Conservation (phyloP, 2,113 vertebrate genomes). For the Psammodynastes pulverulentus region DNA sequence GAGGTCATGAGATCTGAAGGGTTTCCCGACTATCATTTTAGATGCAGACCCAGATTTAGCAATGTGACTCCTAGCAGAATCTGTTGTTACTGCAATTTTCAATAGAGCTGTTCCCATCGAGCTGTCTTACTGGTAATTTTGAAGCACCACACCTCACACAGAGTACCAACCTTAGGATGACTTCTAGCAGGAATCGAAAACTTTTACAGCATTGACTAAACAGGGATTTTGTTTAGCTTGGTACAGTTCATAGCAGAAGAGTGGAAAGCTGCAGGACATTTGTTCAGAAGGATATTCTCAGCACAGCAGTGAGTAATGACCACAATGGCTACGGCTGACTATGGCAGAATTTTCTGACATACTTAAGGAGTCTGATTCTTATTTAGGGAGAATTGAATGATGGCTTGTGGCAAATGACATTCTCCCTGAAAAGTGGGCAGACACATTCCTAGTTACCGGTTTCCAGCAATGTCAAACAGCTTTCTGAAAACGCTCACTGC, state of each 20-base stretch:
- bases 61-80: neutral
- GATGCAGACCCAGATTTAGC: neutral
- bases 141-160: neutral
- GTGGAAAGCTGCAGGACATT: neutral
- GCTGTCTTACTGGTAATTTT: neutral
- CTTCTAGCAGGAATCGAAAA: neutral
- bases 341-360: neutral
- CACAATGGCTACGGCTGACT: neutral
- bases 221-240: neutral
- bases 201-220: neutral
- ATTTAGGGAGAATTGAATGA: neutral
- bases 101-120: neutral
- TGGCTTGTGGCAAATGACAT: neutral
- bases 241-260: neutral
- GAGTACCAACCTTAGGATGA: neutral
- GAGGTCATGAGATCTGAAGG: neutral
- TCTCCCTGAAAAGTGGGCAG: neutral
- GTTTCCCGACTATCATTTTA: neutral
- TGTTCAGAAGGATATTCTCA: neutral
- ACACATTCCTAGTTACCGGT: neutral
- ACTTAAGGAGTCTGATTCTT: neutral
- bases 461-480: neutral
- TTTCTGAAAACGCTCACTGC: neutral
- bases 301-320: neutral
- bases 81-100: neutral